A percentile compares a stretch with the other conserved stretches of the same genome.
Evolutionary conservation across 2,888 invertebrate species (phyloP).

Genomic region (Epinotia demarniana): DNA sequence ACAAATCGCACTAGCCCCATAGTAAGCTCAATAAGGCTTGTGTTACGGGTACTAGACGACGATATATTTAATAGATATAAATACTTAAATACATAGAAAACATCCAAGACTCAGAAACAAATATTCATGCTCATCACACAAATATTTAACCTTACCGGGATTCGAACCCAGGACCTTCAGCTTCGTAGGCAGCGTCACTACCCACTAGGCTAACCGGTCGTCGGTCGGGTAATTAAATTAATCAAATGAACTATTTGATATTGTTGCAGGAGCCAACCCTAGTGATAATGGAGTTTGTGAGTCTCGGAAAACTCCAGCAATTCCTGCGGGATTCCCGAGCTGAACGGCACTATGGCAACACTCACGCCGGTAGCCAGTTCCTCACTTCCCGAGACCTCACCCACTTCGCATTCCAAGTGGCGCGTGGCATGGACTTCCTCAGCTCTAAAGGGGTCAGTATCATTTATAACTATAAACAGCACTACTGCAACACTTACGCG

Average conservation of each 20-base stretch:
- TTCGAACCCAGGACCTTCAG: no score
- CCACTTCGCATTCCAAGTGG: conserved; percentile 96
- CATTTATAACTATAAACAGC: not conserved
- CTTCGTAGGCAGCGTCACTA: no score
- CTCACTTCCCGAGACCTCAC: conserved; percentile 94
- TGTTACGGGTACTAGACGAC: no score
- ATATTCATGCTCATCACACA: no score
- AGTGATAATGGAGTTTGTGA: conserved; percentile 96
- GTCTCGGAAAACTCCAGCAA: conserved; percentile 94
- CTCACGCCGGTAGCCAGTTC: conserved; percentile 90
- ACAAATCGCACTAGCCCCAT: no score
- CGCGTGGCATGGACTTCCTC: conserved; percentile 94
- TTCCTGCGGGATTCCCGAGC: conserved; percentile 94
- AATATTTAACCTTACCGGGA: no score
- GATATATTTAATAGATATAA: no score
- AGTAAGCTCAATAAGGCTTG: no score
- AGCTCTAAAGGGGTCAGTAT: conserved; percentile 89
- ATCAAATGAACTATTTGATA: not conserved
- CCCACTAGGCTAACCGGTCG: no score
- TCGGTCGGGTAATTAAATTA: no score
- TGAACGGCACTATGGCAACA: conserved; percentile 91
- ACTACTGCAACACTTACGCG: conserved; percentile 84
- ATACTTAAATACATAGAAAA: no score
- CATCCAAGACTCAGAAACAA: no score
- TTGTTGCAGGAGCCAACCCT: conserved; percentile 90